Evolutionary conservation across 2,888 invertebrate species (phyloP).

Genomic region (Brassicogethes aeneus): DNA sequence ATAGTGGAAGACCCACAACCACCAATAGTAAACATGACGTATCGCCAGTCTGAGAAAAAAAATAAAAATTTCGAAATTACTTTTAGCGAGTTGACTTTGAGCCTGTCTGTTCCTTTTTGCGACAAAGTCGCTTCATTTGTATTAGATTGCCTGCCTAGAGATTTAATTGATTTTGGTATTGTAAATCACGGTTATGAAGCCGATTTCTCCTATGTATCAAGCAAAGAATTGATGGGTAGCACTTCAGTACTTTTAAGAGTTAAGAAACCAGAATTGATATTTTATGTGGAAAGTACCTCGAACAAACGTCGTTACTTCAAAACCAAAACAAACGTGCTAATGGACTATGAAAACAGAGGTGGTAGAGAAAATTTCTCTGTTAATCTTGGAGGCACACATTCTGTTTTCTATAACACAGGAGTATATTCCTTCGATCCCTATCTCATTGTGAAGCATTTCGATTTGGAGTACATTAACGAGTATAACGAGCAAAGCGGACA

Average conservation of each 20-base stretch:
- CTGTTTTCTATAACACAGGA: constrained; percentile 37
- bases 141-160: constrained; percentile 43
- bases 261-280: constrained; percentile 68
- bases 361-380: constrained; percentile 55
- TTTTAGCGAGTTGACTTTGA: constrained; percentile 62
- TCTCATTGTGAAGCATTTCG: constrained; percentile 58
- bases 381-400: constrained; percentile 51
- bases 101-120: constrained; percentile 65
- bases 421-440: constrained; percentile 42
- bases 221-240: constrained; percentile 32
- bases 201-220: constrained; percentile 37
- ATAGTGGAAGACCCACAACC: constrained; percentile 63
- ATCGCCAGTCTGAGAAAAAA: constrained; percentile 52
- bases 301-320: constrained; percentile 46
- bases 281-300: constrained; percentile 58
- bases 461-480: constrained; percentile 57
- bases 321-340: constrained; percentile 57
- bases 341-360: constrained; percentile 61
- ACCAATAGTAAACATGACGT: constrained; percentile 61
- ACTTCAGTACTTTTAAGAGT: constrained; percentile 63
- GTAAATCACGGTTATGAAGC: constrained; percentile 65
- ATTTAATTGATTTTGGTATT: constrained; percentile 55
- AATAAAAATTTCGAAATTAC: constrained; percentile 59
- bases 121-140: constrained; percentile 39
- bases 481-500: constrained; percentile 58